Percentiles rank a stretch among this genome's conserved stretches.
These are phyloP conservation scores for Periphyllus acericola DNA, from an alignment of 2,888 invertebrate species.

Conservation along the genomic window DNA sequence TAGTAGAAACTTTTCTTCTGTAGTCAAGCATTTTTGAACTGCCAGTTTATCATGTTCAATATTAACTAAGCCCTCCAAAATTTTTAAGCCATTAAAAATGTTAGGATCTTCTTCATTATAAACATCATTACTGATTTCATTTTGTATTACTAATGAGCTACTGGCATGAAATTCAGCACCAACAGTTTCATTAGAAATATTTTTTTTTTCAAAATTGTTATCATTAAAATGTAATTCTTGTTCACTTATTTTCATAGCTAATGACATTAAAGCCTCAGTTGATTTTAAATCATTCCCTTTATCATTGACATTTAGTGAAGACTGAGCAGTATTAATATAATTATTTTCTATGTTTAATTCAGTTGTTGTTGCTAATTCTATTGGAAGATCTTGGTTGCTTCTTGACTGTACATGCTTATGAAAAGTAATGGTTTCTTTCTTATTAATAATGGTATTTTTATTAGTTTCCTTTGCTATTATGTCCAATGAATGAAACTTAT, in stretches of 20 bases:
- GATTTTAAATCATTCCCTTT: slow-evolving; percentile 5
- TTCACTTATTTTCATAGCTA: neutral
- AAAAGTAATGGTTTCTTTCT: neutral
- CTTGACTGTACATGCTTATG: neutral
- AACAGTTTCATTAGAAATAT: neutral
- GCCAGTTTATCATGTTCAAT: slow-evolving; percentile 40
- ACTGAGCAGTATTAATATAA: neutral
- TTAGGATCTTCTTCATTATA: slow-evolving; percentile 17
- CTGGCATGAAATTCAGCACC: neutral
- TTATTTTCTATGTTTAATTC: neutral
- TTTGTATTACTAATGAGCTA: neutral
- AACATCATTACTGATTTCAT: neutral
- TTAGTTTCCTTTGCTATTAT: neutral
- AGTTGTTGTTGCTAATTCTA: neutral
- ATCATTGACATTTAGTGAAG: neutral
- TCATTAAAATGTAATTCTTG: neutral
- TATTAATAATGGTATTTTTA: neutral
- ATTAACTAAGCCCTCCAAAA: slow-evolving; percentile 35
- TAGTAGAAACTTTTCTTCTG: neutral
- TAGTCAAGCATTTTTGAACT: neutral
- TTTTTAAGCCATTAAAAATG: slow-evolving; percentile 10
- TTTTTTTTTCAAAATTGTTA: slow-evolving; percentile 14
- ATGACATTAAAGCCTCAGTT: slow-evolving; percentile 1
- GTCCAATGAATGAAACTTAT: neutral
- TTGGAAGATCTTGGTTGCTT: neutral